phyloP scores from a whole-genome alignment of 2,888 invertebrate genomes.

The Argyresthia albistria region DNA sequence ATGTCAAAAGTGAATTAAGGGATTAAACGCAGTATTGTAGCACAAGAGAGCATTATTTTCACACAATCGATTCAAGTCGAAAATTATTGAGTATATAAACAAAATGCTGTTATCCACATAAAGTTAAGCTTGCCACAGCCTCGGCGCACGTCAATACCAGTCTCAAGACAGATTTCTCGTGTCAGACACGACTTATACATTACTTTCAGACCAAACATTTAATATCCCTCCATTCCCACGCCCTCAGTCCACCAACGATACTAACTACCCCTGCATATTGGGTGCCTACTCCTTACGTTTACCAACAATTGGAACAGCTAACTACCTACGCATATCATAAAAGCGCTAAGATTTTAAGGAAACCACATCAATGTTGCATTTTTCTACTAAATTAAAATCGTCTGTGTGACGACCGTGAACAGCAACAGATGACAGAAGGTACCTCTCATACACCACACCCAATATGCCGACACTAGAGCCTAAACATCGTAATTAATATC shows the following conservation, averaged over 20 bases:
- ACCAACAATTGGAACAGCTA: background rate
- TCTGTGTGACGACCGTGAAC: background rate
- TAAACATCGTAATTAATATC: constrained; percentile 50
- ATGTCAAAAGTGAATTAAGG: too few relatives aligned
- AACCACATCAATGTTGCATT: too few relatives aligned
- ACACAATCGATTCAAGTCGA: too few relatives aligned
- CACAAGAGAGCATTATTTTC: background rate
- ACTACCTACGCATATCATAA: too few relatives aligned
- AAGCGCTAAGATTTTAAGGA: too few relatives aligned
- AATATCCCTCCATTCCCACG: constrained; percentile 61
- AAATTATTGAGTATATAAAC: too few relatives aligned
- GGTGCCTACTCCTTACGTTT: constrained; percentile 18
- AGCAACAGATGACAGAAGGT: constrained; percentile 1
- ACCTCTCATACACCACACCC: constrained; percentile 56
- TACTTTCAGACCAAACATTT: constrained; percentile 29
- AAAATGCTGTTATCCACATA: too few relatives aligned
- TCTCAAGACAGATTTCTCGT: constrained; percentile 6
- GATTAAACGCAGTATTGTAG: background rate
- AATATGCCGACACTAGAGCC: constrained; percentile 50
- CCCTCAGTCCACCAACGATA: constrained; percentile 51
- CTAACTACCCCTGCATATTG: constrained; percentile 33
- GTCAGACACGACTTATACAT: background rate
- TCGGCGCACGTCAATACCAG: constrained; percentile 12
- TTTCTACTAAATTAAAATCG: too few relatives aligned
- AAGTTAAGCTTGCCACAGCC: constrained; percentile 8